Percentiles rank a stretch among this genome's conserved stretches.
Evolutionary conservation across 2,113 vertebrate species (phyloP).

Genomic region (Semnornis frantzii): DNA sequence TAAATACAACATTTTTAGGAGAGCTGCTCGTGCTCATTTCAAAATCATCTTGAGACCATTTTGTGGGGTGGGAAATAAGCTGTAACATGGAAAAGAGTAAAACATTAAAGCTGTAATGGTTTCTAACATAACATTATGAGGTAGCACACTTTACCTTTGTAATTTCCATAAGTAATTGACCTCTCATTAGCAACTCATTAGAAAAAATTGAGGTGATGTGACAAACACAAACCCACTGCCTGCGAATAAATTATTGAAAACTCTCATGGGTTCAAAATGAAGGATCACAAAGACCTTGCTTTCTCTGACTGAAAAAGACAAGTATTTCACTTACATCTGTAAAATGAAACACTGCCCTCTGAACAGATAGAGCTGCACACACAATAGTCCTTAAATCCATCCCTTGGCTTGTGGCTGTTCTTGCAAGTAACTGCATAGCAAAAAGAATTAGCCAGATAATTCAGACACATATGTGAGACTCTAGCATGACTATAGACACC

Average conservation of each 20-base stretch:
- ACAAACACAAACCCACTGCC: slow-evolving; percentile 59
- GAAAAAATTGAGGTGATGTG: slow-evolving; percentile 70
- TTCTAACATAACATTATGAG: slow-evolving; percentile 55
- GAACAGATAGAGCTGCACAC: not conserved
- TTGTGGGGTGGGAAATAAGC: not conserved
- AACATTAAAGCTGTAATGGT: slow-evolving; percentile 68
- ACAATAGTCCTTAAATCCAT: not conserved
- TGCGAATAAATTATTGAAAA: slow-evolving; percentile 66
- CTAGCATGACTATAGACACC: not conserved
- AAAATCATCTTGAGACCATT: not conserved
- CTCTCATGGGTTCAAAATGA: slow-evolving; percentile 42
- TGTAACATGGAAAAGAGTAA: slow-evolving; percentile 53
- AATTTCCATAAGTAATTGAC: slow-evolving; percentile 77
- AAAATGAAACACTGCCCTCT: slow-evolving; percentile 6
- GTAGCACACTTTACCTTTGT: slow-evolving; percentile 45
- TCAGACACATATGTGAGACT: not conserved
- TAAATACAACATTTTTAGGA: not conserved
- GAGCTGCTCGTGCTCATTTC: not conserved
- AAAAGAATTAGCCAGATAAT: not conserved
- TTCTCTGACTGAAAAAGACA: slow-evolving; percentile 38
- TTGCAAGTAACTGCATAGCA: not conserved
- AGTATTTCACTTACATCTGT: not conserved
- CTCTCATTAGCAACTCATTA: slow-evolving; percentile 74
- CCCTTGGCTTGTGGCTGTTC: not conserved
- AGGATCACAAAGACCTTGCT: slow-evolving; percentile 37